Evolutionary conservation across 2,797 vertebrate species (phyloP).

Genomic region (Psittacula echo): DNA sequence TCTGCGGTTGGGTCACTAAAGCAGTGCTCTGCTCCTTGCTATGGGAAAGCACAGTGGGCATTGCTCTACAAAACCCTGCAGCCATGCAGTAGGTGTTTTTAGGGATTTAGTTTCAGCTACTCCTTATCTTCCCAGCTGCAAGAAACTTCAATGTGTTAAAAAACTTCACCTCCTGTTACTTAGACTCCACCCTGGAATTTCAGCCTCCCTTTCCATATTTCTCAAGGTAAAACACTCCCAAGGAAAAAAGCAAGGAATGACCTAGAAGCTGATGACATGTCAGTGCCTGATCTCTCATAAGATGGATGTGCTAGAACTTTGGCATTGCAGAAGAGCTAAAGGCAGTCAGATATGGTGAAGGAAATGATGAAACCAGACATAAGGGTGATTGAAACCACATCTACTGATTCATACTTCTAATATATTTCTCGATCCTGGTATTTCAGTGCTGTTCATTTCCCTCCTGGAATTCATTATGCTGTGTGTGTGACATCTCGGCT

Average conservation of each 20-base stretch:
- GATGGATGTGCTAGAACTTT: not conserved
- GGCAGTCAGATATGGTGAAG: not conserved
- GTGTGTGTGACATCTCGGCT: constrained; percentile 35
- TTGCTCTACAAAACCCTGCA: not conserved
- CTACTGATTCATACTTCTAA: constrained; percentile 30
- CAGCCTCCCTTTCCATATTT: not conserved
- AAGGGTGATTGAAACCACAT: constrained; percentile 26
- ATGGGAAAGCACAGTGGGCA: not conserved
- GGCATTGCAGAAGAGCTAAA: not conserved
- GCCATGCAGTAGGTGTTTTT: rapidly evolving
- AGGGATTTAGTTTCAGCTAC: not conserved
- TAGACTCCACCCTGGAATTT: not conserved
- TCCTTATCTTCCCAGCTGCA: not conserved
- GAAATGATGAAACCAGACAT: constrained; percentile 38
- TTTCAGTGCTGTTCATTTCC: not conserved
- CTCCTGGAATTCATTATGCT: constrained; percentile 24
- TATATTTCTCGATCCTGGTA: constrained; percentile 35
- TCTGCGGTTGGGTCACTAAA: not conserved
- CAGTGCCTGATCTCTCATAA: not conserved
- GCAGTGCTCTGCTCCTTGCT: not conserved
- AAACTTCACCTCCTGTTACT: not conserved
- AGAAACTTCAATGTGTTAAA: rapidly evolving
- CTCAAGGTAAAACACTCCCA: not conserved
- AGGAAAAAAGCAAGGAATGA: not conserved
- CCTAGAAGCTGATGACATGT: not conserved